Conservation (phyloP, 2,113 vertebrate species). For the Eleginops maclovinus region DNA sequence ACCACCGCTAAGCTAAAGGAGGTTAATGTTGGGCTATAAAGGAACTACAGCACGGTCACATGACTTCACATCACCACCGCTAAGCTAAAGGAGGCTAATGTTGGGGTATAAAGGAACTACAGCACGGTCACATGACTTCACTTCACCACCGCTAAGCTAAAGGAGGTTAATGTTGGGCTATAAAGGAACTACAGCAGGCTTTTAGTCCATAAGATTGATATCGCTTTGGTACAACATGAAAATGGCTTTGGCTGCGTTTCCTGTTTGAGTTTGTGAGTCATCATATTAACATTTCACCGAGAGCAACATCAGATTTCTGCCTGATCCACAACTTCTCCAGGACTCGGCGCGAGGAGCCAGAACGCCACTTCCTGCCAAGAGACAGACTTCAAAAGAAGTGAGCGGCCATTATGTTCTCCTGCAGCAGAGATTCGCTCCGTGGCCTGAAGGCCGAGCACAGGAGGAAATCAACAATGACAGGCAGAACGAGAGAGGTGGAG, state of each 20-base stretch:
- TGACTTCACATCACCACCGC: too few relatives aligned
- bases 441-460: conserved; percentile 25
- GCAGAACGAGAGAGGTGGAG: neutral
- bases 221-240: conserved; percentile 16
- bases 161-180: too few relatives aligned
- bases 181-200: too few relatives aligned
- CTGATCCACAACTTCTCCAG: conserved; percentile 36
- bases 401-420: conserved; percentile 12
- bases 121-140: too few relatives aligned
- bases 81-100: too few relatives aligned
- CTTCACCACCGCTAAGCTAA: too few relatives aligned
- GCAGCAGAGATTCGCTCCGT: conserved; percentile 8
- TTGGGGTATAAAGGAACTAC: too few relatives aligned
- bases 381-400: conserved; percentile 16
- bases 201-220: neutral
- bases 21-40: too few relatives aligned
- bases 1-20: too few relatives aligned
- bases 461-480: neutral
- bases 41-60: too few relatives aligned
- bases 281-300: conserved; percentile 20
- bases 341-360: conserved; percentile 19
- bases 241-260: conserved; percentile 25
- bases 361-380: conserved; percentile 16
- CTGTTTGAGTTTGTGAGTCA: conserved; percentile 17
- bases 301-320: conserved; percentile 35